A percentile compares a stretch with the other conserved stretches of the same genome.
Conservation (phyloP, 2,113 vertebrate species). For the Natator depressus region DNA sequence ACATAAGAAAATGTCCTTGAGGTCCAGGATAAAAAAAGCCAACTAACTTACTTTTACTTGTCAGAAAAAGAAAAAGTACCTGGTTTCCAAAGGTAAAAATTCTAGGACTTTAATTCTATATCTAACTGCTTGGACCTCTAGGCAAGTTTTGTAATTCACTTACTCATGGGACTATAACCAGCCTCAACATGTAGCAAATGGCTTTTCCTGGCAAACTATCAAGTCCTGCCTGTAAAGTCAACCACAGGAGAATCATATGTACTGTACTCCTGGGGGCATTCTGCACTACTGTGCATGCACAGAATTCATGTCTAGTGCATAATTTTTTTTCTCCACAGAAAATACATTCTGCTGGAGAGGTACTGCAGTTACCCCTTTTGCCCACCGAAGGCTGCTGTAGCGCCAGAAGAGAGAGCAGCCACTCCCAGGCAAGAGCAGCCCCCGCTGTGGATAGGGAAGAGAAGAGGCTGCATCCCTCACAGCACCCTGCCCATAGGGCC, state of each 20-base stretch:
- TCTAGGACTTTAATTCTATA: background rate
- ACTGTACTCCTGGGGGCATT: background rate
- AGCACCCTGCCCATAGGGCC: too few relatives aligned
- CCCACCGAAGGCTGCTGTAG: too few relatives aligned
- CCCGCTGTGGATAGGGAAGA: too few relatives aligned
- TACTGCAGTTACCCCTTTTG: too few relatives aligned
- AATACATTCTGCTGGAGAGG: too few relatives aligned
- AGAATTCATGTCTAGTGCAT: too few relatives aligned
- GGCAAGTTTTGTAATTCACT: conserved; percentile 21
- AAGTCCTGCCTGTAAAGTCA: background rate
- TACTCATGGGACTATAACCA: conserved; percentile 7
- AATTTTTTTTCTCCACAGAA: too few relatives aligned
- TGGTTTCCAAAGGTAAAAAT: background rate
- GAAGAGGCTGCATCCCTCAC: too few relatives aligned
- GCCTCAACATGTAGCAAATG: conserved; percentile 16
- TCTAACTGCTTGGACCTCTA: background rate
- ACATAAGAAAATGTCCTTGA: background rate
- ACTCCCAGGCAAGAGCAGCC: too few relatives aligned
- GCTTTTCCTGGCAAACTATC: background rate
- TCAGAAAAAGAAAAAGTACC: background rate
- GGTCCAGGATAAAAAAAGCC: background rate
- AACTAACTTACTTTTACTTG: conserved; percentile 23
- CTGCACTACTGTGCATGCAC: too few relatives aligned
- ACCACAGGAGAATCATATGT: background rate
- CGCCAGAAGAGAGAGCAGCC: too few relatives aligned